A percentile compares a stretch with the other conserved stretches of the same genome.
Evolutionary conservation across 2,797 vertebrate genomes (phyloP).

Genomic region (Danio jaintianensis): DNA sequence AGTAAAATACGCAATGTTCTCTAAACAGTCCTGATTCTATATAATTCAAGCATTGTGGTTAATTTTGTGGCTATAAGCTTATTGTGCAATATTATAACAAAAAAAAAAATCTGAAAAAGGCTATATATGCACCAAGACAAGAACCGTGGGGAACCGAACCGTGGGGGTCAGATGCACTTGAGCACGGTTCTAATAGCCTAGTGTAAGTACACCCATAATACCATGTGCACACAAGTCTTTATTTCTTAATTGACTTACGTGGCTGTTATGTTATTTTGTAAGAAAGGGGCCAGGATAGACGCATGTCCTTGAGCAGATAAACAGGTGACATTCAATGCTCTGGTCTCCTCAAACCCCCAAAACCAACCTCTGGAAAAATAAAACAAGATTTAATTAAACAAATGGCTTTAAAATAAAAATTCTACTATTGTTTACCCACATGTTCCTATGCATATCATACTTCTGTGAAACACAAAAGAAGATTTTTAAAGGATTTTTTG

Average conservation of each 20-base stretch:
- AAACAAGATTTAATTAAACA: constrained; percentile 6
- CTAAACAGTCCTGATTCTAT: too few relatives aligned
- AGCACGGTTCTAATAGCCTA: too few relatives aligned
- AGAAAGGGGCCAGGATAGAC: constrained; percentile 87
- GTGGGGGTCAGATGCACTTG: too few relatives aligned
- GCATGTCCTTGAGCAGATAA: constrained; percentile 96
- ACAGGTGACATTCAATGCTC: constrained; percentile 87
- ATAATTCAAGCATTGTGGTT: too few relatives aligned
- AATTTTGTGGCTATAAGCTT: too few relatives aligned
- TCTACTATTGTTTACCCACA: background rate
- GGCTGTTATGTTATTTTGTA: constrained; percentile 87
- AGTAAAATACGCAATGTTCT: too few relatives aligned
- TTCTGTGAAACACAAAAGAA: background rate
- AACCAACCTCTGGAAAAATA: constrained; percentile 90
- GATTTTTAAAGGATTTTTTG: background rate
- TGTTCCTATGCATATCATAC: background rate
- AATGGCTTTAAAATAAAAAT: background rate
- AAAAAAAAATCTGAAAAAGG: too few relatives aligned
- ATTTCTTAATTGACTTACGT: constrained; percentile 78
- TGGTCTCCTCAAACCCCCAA: constrained; percentile 95
- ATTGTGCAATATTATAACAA: too few relatives aligned
- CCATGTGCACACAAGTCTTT: too few relatives aligned
- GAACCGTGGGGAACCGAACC: too few relatives aligned
- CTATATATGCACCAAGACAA: too few relatives aligned
- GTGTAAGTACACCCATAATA: too few relatives aligned